Evolutionary conservation across 2,888 invertebrate genomes (phyloP), one percentile per base, ranked within the genome.

Genomic region (Synergus gifuensis): DNA sequence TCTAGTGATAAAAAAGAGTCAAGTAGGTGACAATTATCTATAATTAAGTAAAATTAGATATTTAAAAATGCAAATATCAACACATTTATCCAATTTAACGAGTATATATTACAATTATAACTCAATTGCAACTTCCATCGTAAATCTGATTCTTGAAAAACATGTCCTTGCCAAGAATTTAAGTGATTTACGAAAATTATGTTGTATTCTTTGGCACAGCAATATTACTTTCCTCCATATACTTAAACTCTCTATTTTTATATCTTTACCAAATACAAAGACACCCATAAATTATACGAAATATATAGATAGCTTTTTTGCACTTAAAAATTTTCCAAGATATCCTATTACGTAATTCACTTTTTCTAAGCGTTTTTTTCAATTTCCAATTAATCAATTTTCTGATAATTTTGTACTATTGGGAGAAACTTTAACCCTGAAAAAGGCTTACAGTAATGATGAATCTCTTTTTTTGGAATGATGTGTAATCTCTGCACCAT

Each of bases 101-200:
- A 42, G 40, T 40, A n/a, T 18, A 16, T 16, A 22, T 67, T 44
- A 54, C 9, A 16, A 36, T 54, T 49, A 49, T 4, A 16, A 9
- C 67, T 46, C 4, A 28, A 22, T 67, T 66, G 11, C 40, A 42
- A n/a, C 42, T 66, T 66, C 9, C n/a, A 44, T 28, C 28, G 28
- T 69, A 42, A 40, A 64, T 40, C 49, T 73, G 1, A 36, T 4
- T 54, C 28, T 73, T 46, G 36, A 54, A 12, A 49, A 54, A 28
- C 16, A 0, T n/a, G 36, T 54, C 8, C 28, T 16, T 73, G 69
- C 69, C 69, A 73, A 73, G 28, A 73, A 54, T 49, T 73, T 54
- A 1, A 54, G 36, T 73, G 49, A 73, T 49, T 73, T 54, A 73
- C 9, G 54, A 12, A 11, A 44, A 49, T 28, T 2, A 69, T 49